These are phyloP conservation scores for Rachycentron canadum DNA, from an alignment of 2,797 vertebrate genomes.

Conservation along the genomic window DNA sequence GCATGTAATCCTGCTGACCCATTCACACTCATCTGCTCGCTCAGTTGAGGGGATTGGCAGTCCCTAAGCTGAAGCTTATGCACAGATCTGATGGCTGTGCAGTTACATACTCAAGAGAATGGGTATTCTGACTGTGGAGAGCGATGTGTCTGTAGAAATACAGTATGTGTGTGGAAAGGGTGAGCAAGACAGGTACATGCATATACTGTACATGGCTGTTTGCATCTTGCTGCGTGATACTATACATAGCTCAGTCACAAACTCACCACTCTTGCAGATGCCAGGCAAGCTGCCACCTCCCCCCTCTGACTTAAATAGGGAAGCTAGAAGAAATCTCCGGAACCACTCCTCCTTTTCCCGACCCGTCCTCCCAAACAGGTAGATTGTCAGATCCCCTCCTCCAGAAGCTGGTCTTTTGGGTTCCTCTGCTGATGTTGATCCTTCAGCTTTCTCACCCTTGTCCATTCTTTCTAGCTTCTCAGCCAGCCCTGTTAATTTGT, in stretches of 20 bases:
- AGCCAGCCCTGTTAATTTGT: slow-evolving; percentile 69
- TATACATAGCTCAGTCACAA: slow-evolving; percentile 2
- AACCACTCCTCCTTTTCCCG: slow-evolving; percentile 99
- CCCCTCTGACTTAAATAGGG: slow-evolving; percentile 88
- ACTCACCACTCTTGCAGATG: slow-evolving; percentile 88
- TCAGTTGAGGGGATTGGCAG: slow-evolving; percentile 69
- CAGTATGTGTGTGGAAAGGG: not conserved
- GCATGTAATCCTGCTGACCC: slow-evolving; percentile 81
- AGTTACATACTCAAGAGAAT: slow-evolving; percentile 54
- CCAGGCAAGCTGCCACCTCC: slow-evolving; percentile 80
- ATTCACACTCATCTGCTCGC: slow-evolving; percentile 73
- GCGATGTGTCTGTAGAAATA: slow-evolving; percentile 19
- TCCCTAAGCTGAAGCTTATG: slow-evolving; percentile 72
- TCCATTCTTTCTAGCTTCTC: slow-evolving; percentile 75
- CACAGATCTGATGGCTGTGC: slow-evolving; percentile 73
- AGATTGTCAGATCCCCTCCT: slow-evolving; percentile 89
- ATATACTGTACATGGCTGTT: not conserved
- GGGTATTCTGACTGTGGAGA: slow-evolving; percentile 22
- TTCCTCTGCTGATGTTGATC: slow-evolving; percentile 55
- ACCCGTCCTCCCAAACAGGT: slow-evolving; percentile 96
- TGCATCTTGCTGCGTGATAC: not conserved
- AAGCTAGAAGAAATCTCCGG: slow-evolving; percentile 91
- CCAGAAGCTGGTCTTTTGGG: slow-evolving; percentile 75
- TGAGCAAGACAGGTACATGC: not conserved
- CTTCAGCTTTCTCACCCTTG: slow-evolving; percentile 70